Evolutionary conservation across 2,113 vertebrate species (phyloP).

Genomic region (Nanorana parkeri): DNA sequence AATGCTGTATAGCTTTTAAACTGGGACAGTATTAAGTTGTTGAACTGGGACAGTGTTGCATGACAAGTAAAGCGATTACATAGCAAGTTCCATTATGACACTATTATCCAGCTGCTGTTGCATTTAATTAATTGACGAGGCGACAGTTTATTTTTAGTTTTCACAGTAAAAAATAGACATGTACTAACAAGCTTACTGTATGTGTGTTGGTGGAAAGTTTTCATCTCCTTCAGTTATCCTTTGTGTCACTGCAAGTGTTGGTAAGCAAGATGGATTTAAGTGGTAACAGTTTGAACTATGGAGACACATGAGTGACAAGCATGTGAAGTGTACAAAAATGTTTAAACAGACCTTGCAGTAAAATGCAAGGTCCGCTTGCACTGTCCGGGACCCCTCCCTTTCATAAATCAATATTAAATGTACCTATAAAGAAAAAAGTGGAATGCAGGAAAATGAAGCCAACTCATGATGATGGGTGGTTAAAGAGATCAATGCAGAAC

Average conservation of each 20-base stretch:
- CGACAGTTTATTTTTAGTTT: not conserved
- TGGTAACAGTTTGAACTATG: not conserved
- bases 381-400: too few relatives aligned
- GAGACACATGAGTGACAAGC: not conserved
- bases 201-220: not conserved
- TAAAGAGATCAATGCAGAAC: too few relatives aligned
- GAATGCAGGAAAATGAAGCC: too few relatives aligned
- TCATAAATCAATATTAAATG: too few relatives aligned
- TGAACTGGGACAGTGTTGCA: not conserved
- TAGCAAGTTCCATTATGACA: not conserved
- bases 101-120: not conserved
- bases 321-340: not conserved
- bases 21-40: too few relatives aligned
- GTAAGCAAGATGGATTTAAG: not conserved
- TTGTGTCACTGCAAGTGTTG: not conserved
- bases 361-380: too few relatives aligned
- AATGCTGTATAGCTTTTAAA: too few relatives aligned
- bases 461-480: too few relatives aligned
- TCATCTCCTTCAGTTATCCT: not conserved
- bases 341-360: too few relatives aligned
- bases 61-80: not conserved
- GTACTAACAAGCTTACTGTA: not conserved
- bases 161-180: not conserved
- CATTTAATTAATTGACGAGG: not conserved
- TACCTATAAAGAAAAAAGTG: too few relatives aligned